Evolutionary conservation across 92 coral and sea anemone genomes (phyloP), one percentile per base, ranked within the genome.

Genomic region (Parazoanthus atlanticus): DNA sequence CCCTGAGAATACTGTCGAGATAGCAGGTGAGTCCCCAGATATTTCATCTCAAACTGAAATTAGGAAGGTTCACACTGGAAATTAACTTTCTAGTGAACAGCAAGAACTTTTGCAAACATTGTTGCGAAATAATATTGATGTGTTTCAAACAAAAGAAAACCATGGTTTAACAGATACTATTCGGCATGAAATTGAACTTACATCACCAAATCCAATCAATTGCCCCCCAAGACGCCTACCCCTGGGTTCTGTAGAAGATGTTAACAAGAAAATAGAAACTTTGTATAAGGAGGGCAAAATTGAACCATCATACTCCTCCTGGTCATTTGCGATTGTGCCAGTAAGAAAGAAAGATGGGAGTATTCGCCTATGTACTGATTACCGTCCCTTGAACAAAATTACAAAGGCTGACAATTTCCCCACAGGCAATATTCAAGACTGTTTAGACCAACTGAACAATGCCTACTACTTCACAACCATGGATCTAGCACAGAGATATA

Each of bases 211-310:
- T 34, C 92, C 92, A 28, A 78, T 86, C 10, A 90, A 81, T 47
- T 90, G 92, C 72, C 73, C 92, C 79, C 74, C 86, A 64, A 79
- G 92, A 15, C 86, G 86, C 74, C 69, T 90, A 17, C 92, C 92
- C 12, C 66, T 90, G 6, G 89, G 92, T 41, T 85, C 90, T 78
- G 81, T 90, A 43, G 89, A 89, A 36, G 92, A 90, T 46, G 90
- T 90, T 1, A 90, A 90, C 86, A 90, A 86, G 40, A 86, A 82
- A 86, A 38, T 85, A 23, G 86, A 86, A 58, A 84, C 72, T 29
- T 69, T 76, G 36, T 77, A 47, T 72, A 26, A 64, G 30, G 88
- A 89, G 64, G 89, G 89, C 30, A 83, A 89, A 61, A 89, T 89
- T 21, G 91, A 89, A 77, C 91, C 89, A 32, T 76, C 89, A 28